These are phyloP conservation scores for Limanda limanda DNA, from an alignment of 2,113 vertebrate genomes.

Conservation along the genomic window DNA sequence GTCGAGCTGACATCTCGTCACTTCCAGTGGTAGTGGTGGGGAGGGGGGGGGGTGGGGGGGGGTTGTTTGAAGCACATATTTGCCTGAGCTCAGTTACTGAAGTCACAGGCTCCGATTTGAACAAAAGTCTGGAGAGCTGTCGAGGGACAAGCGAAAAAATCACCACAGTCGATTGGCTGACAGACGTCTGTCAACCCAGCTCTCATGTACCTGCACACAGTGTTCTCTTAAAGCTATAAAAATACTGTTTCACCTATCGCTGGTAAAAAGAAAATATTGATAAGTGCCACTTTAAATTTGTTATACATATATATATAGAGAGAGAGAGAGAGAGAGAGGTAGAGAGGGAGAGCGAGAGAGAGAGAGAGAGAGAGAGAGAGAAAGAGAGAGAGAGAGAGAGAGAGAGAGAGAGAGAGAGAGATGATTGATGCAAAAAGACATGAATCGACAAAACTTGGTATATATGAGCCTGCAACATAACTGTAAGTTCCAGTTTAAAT, in stretches of 20 bases:
- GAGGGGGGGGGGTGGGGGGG: not conserved
- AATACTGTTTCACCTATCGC: not conserved
- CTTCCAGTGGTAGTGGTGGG: not conserved
- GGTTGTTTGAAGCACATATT: not conserved
- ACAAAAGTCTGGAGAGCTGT: not conserved
- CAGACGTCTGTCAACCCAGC: not conserved
- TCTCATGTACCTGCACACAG: not conserved
- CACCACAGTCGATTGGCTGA: not conserved
- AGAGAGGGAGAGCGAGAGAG: no score
- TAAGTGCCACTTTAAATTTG: not conserved
- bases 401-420: no score
- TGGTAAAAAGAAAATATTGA: not conserved
- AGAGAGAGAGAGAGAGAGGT: no score
- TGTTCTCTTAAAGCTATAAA: not conserved
- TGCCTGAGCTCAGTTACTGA: not conserved
- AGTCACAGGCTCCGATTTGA: not conserved
- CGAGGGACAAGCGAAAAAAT: not conserved
- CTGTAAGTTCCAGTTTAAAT: not conserved
- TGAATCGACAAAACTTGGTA: no score
- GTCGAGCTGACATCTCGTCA: not conserved
- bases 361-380: no score
- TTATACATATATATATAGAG: no score
- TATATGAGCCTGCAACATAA: no score
- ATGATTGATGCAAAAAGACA: no score
- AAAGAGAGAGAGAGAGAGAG: no score